Evolutionary conservation across 1,140 invertebrate genomes (phyloP).

Genomic region (Drosophila triauraria): DNA sequence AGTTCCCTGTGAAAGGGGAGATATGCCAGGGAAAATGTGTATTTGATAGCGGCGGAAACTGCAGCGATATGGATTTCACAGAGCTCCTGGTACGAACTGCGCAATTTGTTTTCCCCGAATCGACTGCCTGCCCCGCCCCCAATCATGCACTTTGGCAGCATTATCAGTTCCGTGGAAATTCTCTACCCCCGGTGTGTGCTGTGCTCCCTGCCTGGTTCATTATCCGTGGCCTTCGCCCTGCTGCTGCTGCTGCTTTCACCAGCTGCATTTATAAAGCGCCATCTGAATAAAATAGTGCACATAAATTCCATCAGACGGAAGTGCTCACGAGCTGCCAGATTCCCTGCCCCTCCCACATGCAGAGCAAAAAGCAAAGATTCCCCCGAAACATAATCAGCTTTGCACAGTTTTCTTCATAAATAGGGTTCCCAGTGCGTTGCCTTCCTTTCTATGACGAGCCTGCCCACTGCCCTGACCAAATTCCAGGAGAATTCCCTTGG

Average conservation of each 20-base stretch:
- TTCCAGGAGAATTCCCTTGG: slow-evolving; percentile 33
- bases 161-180: slow-evolving; percentile 42
- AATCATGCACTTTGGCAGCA: slow-evolving; percentile 41
- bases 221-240: slow-evolving; percentile 35
- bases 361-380: slow-evolving; percentile 4
- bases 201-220: slow-evolving; percentile 28
- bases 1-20: slow-evolving; percentile 22
- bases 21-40: slow-evolving; percentile 19
- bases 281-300: slow-evolving; percentile 65
- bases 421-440: slow-evolving; percentile 19
- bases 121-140: slow-evolving; percentile 43
- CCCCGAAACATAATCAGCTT: slow-evolving; percentile 60
- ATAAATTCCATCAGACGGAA: slow-evolving; percentile 43
- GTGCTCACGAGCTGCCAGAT: slow-evolving; percentile 31
- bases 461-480: slow-evolving; percentile 45
- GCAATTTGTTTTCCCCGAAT: slow-evolving; percentile 70
- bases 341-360: background rate
- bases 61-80: slow-evolving; percentile 27
- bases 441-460: slow-evolving; percentile 23
- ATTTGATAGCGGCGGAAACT: slow-evolving; percentile 18
- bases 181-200: background rate
- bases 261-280: slow-evolving; percentile 49
- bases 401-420: slow-evolving; percentile 16
- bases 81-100: slow-evolving; percentile 45
- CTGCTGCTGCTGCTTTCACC: slow-evolving; percentile 19